A percentile compares a stretch with the other conserved stretches of the same genome.
Evolutionary conservation across 2,888 invertebrate genomes (phyloP).

Genomic region (Cylindroiulus punctatus): DNA sequence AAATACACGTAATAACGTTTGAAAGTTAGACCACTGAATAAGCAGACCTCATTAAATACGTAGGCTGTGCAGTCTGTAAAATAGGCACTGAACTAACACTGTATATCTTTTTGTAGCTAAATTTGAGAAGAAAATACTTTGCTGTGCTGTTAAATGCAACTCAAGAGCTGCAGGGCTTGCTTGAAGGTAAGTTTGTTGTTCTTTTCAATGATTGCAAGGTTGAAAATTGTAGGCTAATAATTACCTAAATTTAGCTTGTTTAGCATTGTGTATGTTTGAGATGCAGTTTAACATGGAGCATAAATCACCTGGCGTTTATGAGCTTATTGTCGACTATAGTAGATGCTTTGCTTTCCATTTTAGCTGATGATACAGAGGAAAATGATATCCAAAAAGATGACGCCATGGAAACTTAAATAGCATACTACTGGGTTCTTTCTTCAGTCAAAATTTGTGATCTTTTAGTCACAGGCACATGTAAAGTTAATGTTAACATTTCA

Average conservation of each 20-base stretch:
- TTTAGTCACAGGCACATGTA: not conserved
- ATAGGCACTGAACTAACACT: not conserved
- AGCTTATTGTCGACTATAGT: not conserved
- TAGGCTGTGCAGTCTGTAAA: not conserved
- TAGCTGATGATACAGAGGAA: not conserved
- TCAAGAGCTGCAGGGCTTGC: conserved; percentile 81
- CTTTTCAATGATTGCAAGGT: too few relatives aligned
- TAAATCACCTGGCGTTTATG: not conserved
- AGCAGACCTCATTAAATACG: not conserved
- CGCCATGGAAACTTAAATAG: not conserved
- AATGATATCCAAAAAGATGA: not conserved
- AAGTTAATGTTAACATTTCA: not conserved
- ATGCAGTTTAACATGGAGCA: not conserved
- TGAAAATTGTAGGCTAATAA: not conserved
- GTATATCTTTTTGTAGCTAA: conserved; percentile 70
- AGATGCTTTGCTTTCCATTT: not conserved
- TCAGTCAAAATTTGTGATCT: not conserved
- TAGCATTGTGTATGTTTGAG: not conserved
- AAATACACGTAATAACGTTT: not conserved
- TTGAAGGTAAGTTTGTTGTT: conserved; percentile 73
- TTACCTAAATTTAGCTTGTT: too few relatives aligned
- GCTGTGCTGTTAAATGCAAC: conserved; percentile 87
- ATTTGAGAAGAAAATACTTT: conserved; percentile 87
- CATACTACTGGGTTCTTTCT: not conserved
- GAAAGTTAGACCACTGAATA: not conserved